Base-by-base conservation (phyloP, 2,888 invertebrate genomes). In the Anarsia innoxiella region DNA sequence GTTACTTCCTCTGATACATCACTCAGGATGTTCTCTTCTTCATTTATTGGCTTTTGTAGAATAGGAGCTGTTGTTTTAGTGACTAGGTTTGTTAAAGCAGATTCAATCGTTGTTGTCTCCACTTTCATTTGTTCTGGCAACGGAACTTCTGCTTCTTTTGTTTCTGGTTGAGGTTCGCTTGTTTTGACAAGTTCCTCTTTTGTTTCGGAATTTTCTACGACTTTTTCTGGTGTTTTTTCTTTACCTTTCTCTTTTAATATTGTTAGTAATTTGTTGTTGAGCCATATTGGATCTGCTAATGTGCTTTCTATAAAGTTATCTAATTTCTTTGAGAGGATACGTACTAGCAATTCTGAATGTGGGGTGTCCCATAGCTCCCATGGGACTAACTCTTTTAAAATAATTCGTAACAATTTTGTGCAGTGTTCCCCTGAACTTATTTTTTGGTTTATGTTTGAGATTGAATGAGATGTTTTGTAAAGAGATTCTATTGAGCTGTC, bases 331-430 rank as follows among this genome's bases (percentile, higher is more conserved):
- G 90, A 83, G 32, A 91, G 49, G 42, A 91, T 87, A 25, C 90
- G 83, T 2, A 89, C 78, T 2, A 91, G 63, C 16, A 89, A 62
- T 59, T 88, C 88, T 1, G 89, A 89, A 31, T 90, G 89, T 8
- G 90, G 83, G 0, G 90, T 90, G 46, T 89, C 90, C 79, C 88
- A 88, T 2, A 91, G 55, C 53, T 91, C 91, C 88, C 89, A 90
- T 1, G 89, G 89, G 1, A 90, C 72, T 16, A 90, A 82, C 52
- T 90, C 90, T 49, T 88, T 86, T 8, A 91, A 60, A 8, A 90
- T 62, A 6, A 86, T 74, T n/a, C 89, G 80, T 13, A 89, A 61
- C 40, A 88, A 80, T 49, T 88, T 84, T 1, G 88, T 73, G 42
- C 87, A 89, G 48, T 89, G 88, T 32, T 90, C 88, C 4, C 87